phyloP scores from a whole-genome alignment of 2,797 vertebrate species.

The Naso thynnoides region DNA sequence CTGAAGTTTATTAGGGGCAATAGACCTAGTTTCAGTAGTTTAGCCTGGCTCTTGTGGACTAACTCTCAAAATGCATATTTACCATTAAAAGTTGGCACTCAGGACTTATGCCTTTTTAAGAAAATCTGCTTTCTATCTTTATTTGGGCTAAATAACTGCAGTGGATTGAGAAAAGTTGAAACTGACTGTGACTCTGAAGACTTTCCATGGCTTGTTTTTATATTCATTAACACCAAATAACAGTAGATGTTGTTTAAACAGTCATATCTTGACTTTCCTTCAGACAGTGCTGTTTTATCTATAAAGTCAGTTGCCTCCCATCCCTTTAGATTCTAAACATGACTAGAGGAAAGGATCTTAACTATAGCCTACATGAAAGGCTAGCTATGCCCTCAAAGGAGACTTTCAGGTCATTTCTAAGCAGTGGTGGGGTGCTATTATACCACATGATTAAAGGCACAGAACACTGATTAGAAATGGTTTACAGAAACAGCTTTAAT shows the following conservation, averaged over 20 bases:
- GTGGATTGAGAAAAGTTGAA: background rate
- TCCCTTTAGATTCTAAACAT: background rate
- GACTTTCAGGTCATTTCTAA: slow-evolving; percentile 16
- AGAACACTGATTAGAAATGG: slow-evolving; percentile 51
- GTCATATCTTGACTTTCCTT: background rate
- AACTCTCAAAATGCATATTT: too few species aligned
- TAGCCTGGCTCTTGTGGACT: too few species aligned
- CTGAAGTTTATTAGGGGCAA: background rate
- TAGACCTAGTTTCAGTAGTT: background rate
- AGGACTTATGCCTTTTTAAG: too few species aligned
- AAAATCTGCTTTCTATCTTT: too few species aligned
- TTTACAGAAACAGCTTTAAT: slow-evolving; percentile 36
- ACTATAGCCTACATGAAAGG: background rate
- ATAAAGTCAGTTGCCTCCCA: background rate
- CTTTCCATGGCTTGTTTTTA: too few species aligned
- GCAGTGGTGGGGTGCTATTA: slow-evolving; percentile 31
- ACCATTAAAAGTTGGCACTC: too few species aligned
- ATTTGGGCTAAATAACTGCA: background rate
- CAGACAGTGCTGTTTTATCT: background rate
- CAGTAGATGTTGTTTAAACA: background rate
- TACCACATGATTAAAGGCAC: slow-evolving; percentile 48
- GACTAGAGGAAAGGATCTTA: background rate
- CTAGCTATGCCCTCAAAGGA: background rate
- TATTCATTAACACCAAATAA: background rate
- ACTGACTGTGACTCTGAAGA: background rate